phyloP scores from a whole-genome alignment of 2,888 invertebrate genomes.

The Harpalus rubripes region DNA sequence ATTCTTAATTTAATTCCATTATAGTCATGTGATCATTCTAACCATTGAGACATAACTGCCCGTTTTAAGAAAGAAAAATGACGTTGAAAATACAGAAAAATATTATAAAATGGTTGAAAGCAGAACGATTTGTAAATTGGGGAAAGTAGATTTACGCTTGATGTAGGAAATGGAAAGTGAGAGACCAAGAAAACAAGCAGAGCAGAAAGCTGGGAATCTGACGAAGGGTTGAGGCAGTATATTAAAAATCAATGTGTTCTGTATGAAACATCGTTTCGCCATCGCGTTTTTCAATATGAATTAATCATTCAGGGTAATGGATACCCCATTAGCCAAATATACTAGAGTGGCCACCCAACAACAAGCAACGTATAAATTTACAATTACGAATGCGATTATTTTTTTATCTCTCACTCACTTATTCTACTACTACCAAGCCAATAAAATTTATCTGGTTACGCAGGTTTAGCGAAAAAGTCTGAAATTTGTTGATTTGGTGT shows the following conservation, averaged over 20 bases:
- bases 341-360: conserved; percentile 30
- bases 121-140: conserved; percentile 20
- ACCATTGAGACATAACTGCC: not conserved
- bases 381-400: conserved; percentile 21
- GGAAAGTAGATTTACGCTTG: conserved; percentile 50
- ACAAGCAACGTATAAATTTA: conserved; percentile 37
- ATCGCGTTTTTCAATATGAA: conserved; percentile 62
- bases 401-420: not conserved
- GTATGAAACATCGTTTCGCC: conserved; percentile 54
- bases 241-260: conserved; percentile 62
- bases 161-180: conserved; percentile 46
- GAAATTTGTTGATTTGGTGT: not conserved
- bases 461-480: not conserved
- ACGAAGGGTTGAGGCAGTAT: conserved; percentile 50
- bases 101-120: conserved; percentile 22
- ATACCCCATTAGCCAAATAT: conserved; percentile 57
- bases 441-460: not conserved
- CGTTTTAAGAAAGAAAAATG: not conserved
- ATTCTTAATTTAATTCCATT: too few species aligned
- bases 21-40: not conserved
- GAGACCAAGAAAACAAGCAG: not conserved
- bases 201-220: not conserved
- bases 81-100: not conserved
- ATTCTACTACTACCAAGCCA: not conserved
- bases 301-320: conserved; percentile 59